Evolutionary conservation across 2,888 invertebrate species (phyloP), one percentile per base, ranked within the genome.

Genomic region (Apocheima hispidaria): DNA sequence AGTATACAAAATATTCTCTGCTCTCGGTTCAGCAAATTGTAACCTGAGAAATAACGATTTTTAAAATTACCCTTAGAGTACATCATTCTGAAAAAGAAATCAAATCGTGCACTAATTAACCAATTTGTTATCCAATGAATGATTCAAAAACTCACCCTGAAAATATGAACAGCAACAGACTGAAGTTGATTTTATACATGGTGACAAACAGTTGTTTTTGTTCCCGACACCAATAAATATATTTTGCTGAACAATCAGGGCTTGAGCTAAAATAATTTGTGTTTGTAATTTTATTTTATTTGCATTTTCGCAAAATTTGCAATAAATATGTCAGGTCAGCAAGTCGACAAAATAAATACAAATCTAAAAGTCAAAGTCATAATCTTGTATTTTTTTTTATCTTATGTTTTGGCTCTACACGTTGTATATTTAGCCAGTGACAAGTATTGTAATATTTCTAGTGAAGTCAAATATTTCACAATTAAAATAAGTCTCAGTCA

Each of bases 171-270:
- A 60, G 26, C 14, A 53, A 7, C 10, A 43, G 30, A 16, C 46
- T 51, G 38, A 46, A 30, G 44, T 50, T 63, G 40, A 38, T 36
- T 2, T 48, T 6, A 26, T 50, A 50, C 63, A 63, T 54, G 20
- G 28, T 51, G 26, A 14, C 4, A 16, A 18, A 21, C n/a, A 18
- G 26, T 41, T 2, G 9, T 20, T 46, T 26, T 26, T 44, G 26
- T 26, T 7, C n/a, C 26, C 35, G 43, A 54, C 20, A 41, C 20
- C 26, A 21, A 2, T 21, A n/a, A 9, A 33, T 23, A 16, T 36
- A 10, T 38, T 12, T 28, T 38, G n/a, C 38, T 28, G 21, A 40
- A 4, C 6, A 12, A 21, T 21, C 21, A 21, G 4, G 16, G 20
- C 10, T 38, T 0, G 10, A 18, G 10, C 2, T 21, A 9, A 38